Evolutionary conservation across 2,888 invertebrate species (phyloP).

Genomic region (Omphaloscelis lunosa): DNA sequence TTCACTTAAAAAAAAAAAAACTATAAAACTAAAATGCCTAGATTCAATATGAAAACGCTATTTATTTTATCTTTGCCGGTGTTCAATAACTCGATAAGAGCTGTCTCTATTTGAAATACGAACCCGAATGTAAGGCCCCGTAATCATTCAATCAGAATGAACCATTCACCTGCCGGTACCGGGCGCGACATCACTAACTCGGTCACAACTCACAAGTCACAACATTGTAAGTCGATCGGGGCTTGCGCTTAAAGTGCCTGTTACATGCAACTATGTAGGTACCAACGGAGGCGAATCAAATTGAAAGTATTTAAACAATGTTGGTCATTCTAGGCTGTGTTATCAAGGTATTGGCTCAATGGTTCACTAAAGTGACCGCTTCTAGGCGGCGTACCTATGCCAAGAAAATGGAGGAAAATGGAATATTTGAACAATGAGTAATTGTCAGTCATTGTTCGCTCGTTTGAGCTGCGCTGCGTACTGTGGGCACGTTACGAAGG

Average conservation of each 20-base stretch:
- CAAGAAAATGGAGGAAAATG: slow-evolving; percentile 57
- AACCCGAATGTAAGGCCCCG: not conserved
- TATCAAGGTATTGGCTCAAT: slow-evolving; percentile 45
- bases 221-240: slow-evolving; percentile 14
- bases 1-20: no score
- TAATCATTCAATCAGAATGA: slow-evolving; percentile 56
- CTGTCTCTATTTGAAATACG: slow-evolving; percentile 14
- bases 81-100: not conserved
- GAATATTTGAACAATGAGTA: slow-evolving; percentile 57
- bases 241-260: slow-evolving; percentile 19
- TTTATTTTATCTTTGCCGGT: not conserved
- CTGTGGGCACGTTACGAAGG: slow-evolving; percentile 15
- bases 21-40: slow-evolving; percentile 7
- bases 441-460: slow-evolving; percentile 47
- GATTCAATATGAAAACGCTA: slow-evolving; percentile 25
- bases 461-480: slow-evolving; percentile 23
- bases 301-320: slow-evolving; percentile 24
- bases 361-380: slow-evolving; percentile 18
- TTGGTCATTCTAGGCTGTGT: not conserved
- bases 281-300: slow-evolving; percentile 35
- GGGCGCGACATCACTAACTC: slow-evolving; percentile 28
- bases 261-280: slow-evolving; percentile 27
- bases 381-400: slow-evolving; percentile 36
- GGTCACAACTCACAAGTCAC: slow-evolving; percentile 27
- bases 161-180: slow-evolving; percentile 46